Evolutionary conservation across 2,888 invertebrate genomes (phyloP), one percentile per base, ranked within the genome.

Genomic region (Mystacides longicornis): DNA sequence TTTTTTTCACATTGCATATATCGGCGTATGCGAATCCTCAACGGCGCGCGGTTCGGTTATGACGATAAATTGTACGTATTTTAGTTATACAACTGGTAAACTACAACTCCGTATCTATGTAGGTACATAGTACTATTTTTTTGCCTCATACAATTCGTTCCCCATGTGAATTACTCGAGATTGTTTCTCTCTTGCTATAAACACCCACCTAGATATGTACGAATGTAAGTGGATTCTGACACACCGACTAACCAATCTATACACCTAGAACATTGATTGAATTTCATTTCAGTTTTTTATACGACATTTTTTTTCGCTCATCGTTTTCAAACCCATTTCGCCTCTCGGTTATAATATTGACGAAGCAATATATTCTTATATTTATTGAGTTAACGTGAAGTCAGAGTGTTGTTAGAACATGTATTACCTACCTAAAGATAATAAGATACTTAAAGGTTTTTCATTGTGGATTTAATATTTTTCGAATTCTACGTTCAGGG

Each of bases 71-170:
- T 37, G 37, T 37, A 37, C 14, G 37, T 37, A 37, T 37, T 37
- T 37, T 37, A 37, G 37, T 3, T 37, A 7, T 37, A 37, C 37
- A n/a, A 37, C 37, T 37, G 16, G 14, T 37, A 37, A 37, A 14
- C 37, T 37, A n/a, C 14, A 7, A 14, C 37, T 37, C 3, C 37
- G 37, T 37, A 14, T 7, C 7, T 27, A 27, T 5, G 27, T 43
- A 43, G 43, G 20, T 20, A 21, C 21, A n/a, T n/a, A n/a, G 18
- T 21, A 18, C 14, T 46, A 46, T 46, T 46, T 53, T 53, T 53
- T 53, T 49, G 53, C 42, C 23, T 53, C 49, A 53, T 45, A 54
- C 23, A 50, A 49, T 54, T 54, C 45, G 7, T n/a, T 42, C 45
- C 31, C 45, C 54, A 43, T 49, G 49, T 54, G 45, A 54, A 54